phyloP scores from a whole-genome alignment of 1,140 invertebrate species.

The Trichoplusia ni region DNA sequence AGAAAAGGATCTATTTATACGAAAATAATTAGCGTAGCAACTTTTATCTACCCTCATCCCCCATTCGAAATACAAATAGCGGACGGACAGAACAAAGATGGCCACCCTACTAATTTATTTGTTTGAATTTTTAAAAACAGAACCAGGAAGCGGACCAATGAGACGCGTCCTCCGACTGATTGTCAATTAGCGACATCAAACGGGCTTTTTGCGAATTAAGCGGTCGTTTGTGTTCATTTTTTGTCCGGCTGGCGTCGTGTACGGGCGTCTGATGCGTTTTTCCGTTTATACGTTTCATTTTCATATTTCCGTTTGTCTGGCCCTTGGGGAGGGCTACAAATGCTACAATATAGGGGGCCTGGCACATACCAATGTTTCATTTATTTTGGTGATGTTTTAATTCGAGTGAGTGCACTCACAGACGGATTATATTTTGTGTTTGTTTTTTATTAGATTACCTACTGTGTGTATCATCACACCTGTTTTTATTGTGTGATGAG shows the following conservation, averaged over 20 bases:
- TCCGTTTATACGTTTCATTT: constrained; percentile 76
- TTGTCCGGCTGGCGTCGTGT: constrained; percentile 65
- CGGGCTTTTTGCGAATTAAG: constrained; percentile 81
- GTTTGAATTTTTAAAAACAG: constrained; percentile 80
- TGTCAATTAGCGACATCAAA: constrained; percentile 81
- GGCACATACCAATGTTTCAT: constrained; percentile 51
- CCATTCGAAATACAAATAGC: constrained; percentile 3
- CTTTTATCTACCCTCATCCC: background rate
- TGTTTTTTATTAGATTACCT: background rate
- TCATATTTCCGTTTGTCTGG: constrained; percentile 80
- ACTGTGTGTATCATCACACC: background rate
- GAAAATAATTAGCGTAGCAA: background rate
- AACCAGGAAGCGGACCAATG: constrained; percentile 75
- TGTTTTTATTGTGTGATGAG: background rate
- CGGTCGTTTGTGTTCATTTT: constrained; percentile 76
- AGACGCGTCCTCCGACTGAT: constrained; percentile 77
- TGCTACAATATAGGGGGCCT: constrained; percentile 64
- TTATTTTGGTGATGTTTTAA: constrained; percentile 66
- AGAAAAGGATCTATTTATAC: no score
- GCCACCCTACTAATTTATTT: constrained; percentile 72
- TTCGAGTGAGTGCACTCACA: constrained; percentile 66
- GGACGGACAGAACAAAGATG: constrained; percentile 50
- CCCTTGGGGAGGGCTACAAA: constrained; percentile 44
- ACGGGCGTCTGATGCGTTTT: constrained; percentile 72
- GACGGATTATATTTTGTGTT: constrained; percentile 24